Percentiles rank a stretch among this genome's conserved stretches.
Evolutionary conservation across 2,113 vertebrate genomes (phyloP).

Genomic region (Falcunculus frontatus): DNA sequence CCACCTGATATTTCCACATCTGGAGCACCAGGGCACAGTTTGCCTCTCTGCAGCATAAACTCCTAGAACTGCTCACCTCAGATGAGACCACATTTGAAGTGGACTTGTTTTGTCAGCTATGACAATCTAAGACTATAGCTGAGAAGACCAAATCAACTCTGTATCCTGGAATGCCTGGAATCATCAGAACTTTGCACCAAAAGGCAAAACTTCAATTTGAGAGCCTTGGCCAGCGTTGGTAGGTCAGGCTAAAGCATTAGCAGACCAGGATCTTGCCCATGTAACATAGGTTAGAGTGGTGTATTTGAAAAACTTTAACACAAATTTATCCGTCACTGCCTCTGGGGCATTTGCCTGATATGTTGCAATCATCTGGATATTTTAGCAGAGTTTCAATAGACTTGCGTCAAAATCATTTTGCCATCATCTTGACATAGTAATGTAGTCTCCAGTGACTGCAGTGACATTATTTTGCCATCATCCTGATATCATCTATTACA

Average conservation of each 20-base stretch:
- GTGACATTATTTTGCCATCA: constrained; percentile 70
- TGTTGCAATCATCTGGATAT: constrained; percentile 57
- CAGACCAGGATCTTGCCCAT: not conserved
- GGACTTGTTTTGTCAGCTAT: not conserved
- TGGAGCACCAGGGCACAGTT: not conserved
- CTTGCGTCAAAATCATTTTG: constrained; percentile 54
- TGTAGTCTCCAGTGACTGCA: constrained; percentile 55
- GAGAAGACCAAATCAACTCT: not conserved
- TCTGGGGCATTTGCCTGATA: constrained; percentile 20
- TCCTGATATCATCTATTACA: constrained; percentile 49
- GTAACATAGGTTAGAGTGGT: not conserved
- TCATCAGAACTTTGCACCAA: not conserved
- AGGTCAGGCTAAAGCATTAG: not conserved
- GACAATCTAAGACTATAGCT: not conserved
- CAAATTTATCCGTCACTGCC: not conserved
- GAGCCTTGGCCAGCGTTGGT: not conserved
- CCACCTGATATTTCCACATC: not conserved
- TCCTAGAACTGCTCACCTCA: not conserved
- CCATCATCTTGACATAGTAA: constrained; percentile 65
- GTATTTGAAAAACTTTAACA: not conserved
- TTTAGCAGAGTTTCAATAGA: constrained; percentile 55
- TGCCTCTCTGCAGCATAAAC: not conserved
- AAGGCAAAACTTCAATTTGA: not conserved
- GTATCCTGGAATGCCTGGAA: not conserved
- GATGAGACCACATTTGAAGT: not conserved